Percentiles rank a stretch among this genome's conserved stretches.
Evolutionary conservation across 2,797 vertebrate genomes (phyloP).

Genomic region (Ctenosaura bakeri): DNA sequence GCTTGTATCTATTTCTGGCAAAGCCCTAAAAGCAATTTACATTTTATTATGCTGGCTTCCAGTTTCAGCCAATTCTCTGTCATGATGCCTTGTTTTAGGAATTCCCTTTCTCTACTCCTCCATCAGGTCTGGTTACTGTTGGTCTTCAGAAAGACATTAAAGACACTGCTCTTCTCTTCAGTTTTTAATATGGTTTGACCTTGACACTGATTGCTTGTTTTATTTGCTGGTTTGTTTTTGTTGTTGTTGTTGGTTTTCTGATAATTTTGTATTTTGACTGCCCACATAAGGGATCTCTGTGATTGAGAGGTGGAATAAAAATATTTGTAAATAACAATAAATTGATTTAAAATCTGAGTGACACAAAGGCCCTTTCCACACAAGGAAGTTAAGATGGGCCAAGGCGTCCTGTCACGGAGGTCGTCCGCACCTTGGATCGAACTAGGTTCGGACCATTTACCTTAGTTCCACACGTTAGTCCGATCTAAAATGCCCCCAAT

Average conservation of each 20-base stretch:
- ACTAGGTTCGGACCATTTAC: no score
- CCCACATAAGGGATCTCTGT: background rate
- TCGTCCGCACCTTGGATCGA: no score
- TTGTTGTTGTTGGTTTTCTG: background rate
- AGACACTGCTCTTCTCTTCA: background rate
- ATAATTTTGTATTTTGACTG: background rate
- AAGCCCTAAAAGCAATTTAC: background rate
- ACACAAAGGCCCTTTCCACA: no score
- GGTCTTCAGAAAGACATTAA: background rate
- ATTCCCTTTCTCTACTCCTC: background rate
- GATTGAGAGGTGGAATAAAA: background rate
- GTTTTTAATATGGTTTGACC: background rate
- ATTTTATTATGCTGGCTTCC: background rate
- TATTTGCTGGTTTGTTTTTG: background rate
- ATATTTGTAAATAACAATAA: background rate
- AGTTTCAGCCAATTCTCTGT: background rate
- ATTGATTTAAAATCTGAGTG: background rate
- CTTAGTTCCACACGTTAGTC: no score
- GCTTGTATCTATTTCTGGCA: background rate
- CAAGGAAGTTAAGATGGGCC: no score
- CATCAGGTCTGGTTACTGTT: background rate
- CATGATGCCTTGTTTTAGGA: background rate
- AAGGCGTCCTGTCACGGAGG: no score
- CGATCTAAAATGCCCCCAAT: no score
- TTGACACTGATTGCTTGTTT: background rate